Base-by-base conservation (phyloP, 2,888 invertebrate species). In the Tetanocera ferruginea region DNA sequence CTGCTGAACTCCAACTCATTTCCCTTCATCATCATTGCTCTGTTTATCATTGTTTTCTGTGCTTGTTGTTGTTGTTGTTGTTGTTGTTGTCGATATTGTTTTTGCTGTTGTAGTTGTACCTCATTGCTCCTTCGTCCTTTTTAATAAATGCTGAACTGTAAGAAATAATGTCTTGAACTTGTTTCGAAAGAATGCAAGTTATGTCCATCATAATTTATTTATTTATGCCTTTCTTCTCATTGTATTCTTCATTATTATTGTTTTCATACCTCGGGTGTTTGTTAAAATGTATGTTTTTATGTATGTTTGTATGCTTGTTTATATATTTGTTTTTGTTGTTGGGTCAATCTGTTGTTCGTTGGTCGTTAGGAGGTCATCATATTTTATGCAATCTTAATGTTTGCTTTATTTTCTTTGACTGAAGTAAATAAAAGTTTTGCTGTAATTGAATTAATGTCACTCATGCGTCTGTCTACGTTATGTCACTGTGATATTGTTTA, bases 181-280 rank as follows among this genome's bases (percentile, higher is more conserved):
- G 25, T 28, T 25, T 25, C 57, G 57, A 60, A 43, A 60, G 57
- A 60, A 60, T 60, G 57, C 57, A 28, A 60, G 28, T 60, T 25
- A 60, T 60, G 57, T 60, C 57, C 57, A 60, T 60, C 57, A 60
- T 60, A 23, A 60, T 60, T 60, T 60, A 60, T 43, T 43, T 43
- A 43, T 60, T 60, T 60, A 60, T 60, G 23, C 23, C 57, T 60
- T 28, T 23, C 57, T 60, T 43, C 43, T 43, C 43, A 43, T 43
- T 43, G 43, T 14, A 43, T 43, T 43, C 43, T 43, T 43, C 43
- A 43, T 43, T 60, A 60, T 28, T 28, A 19, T 60, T 60, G 57
- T 60, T 60, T 60, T 60, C 25, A 8, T 60, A 60, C 57, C 57
- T 60, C 57, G 23, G 57, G 57, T 25, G n/a, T 57, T 3, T 8